Evolutionary conservation across 1,140 invertebrate species (phyloP).

Genomic region (Brachionus asplanchnoidis): DNA sequence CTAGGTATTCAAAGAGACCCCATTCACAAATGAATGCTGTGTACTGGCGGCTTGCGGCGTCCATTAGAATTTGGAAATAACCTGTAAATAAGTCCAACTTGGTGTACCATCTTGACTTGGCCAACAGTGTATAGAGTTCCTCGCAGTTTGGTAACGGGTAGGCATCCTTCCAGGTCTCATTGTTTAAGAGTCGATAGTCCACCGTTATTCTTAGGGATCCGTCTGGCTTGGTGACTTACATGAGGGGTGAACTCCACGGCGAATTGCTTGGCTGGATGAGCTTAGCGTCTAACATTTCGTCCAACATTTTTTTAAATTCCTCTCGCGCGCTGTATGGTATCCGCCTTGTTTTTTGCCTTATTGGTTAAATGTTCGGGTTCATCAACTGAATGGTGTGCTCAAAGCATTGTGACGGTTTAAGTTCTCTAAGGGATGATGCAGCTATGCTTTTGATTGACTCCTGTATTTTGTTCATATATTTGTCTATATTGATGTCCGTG

Average conservation of each 20-base stretch:
- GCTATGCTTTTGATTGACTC: background rate
- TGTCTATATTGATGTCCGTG: too few species aligned
- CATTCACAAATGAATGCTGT: conserved; percentile 43
- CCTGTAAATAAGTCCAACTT: conserved; percentile 44
- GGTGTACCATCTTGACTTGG: background rate
- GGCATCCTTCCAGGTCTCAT: background rate
- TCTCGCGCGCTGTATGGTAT: background rate
- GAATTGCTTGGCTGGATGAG: background rate
- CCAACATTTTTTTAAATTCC: conserved; percentile 23
- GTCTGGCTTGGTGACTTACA: background rate
- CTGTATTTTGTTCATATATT: background rate
- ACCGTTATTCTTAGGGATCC: background rate
- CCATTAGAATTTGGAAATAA: conserved; percentile 44
- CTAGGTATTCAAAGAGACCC: conserved; percentile 49
- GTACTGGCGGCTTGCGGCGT: background rate
- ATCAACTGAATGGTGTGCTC: background rate
- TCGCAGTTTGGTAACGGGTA: background rate
- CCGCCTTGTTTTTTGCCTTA: background rate
- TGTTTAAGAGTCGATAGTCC: conserved; percentile 8
- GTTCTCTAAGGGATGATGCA: background rate
- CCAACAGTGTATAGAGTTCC: background rate
- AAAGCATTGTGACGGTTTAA: background rate
- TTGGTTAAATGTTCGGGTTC: background rate
- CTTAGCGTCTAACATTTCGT: conserved; percentile 39
- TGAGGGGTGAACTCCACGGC: background rate